Percentiles rank a stretch among this genome's conserved stretches.
phyloP scores from a whole-genome alignment of 2,888 invertebrate genomes.

The Lycaena phlaeas region DNA sequence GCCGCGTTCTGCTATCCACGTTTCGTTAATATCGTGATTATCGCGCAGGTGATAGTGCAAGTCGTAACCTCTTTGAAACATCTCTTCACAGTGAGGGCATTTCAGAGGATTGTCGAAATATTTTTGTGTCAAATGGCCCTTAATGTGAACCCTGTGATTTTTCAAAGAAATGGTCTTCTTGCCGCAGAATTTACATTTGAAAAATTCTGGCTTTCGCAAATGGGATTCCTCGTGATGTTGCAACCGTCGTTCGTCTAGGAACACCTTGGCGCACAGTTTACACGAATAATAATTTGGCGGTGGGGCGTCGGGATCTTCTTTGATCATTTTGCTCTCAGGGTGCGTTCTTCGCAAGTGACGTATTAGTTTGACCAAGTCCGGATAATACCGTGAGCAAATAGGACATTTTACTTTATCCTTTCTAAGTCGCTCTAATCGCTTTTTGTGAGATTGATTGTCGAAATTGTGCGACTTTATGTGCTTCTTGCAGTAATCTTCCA shows the following conservation, averaged over 20 bases:
- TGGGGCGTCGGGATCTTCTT: slow-evolving; percentile 59
- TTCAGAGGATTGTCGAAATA: slow-evolving; percentile 51
- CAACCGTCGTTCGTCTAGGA: slow-evolving; percentile 45
- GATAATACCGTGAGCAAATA: slow-evolving; percentile 53
- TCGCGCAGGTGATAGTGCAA: slow-evolving; percentile 58
- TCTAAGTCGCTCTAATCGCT: slow-evolving; percentile 48
- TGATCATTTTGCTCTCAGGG: slow-evolving; percentile 68
- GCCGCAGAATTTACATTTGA: slow-evolving; percentile 64
- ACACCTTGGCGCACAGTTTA: slow-evolving; percentile 59
- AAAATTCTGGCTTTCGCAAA: slow-evolving; percentile 52
- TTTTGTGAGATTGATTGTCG: slow-evolving; percentile 51
- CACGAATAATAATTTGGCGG: slow-evolving; percentile 49
- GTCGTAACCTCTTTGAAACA: slow-evolving; percentile 51
- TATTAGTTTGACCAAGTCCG: slow-evolving; percentile 55
- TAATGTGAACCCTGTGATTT: slow-evolving; percentile 53
- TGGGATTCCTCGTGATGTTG: slow-evolving; percentile 53
- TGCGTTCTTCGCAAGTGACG: slow-evolving; percentile 57
- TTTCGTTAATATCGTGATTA: slow-evolving; percentile 49
- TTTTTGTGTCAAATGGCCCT: slow-evolving; percentile 51
- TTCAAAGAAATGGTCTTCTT: slow-evolving; percentile 55
- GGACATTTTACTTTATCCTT: slow-evolving; percentile 62
- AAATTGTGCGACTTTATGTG: slow-evolving; percentile 71
- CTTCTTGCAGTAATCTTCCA: slow-evolving; percentile 57
- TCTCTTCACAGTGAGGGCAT: slow-evolving; percentile 53
- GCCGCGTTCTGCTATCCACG: slow-evolving; percentile 54